Evolutionary conservation across 2,797 vertebrate genomes (phyloP), one percentile per base, ranked within the genome.

Genomic region (Gallinago nigripennis): DNA sequence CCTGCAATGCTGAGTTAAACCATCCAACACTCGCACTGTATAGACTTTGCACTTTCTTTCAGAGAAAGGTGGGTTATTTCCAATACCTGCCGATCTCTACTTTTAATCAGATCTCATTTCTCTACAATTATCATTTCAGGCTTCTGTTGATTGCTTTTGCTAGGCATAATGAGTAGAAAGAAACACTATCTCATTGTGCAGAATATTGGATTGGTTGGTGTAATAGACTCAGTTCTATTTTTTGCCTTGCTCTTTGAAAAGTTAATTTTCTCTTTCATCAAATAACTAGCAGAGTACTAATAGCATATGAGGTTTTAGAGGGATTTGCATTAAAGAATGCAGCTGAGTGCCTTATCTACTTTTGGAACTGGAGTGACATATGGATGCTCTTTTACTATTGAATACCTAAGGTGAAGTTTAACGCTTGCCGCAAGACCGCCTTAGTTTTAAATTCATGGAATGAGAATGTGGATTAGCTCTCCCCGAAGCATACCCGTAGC

Each of bases 181-280:
- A 96, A 97, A 96, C 95, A 96, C 89, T 97, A 95, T 97, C 95
- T 96, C 94, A 97, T 96, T 95, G 95, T 97, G 93, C 84, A 82
- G 96, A 96, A 97, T 96, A 97, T 97, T 96, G 97, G 92, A 97
- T 96, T 95, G 95, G 95, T 88, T 95, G 91, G 82, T 91, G 63
- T 96, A 97, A 97, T 97, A 96, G 96, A 92, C 91, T 95, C 81
- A 25, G 77, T 92, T 94, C 93, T 96, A 88, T 97, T 96, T 97
- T 96, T 97, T 91, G 80, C 86, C 92, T 83, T 79, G 92, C 85
- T 96, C 92, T 96, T 97, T 96, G 94, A 96, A 96, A 97, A 96
- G 92, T 96, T 97, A 97, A 97, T 97, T 96, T 97, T 97, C 94
- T 96, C 95, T 97, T 97, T 97, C 97, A 97, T 96, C 96, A 96